A percentile compares a stretch with the other conserved stretches of the same genome.
Conservation (phyloP, 2,113 vertebrate genomes). For the Solea senegalensis region DNA sequence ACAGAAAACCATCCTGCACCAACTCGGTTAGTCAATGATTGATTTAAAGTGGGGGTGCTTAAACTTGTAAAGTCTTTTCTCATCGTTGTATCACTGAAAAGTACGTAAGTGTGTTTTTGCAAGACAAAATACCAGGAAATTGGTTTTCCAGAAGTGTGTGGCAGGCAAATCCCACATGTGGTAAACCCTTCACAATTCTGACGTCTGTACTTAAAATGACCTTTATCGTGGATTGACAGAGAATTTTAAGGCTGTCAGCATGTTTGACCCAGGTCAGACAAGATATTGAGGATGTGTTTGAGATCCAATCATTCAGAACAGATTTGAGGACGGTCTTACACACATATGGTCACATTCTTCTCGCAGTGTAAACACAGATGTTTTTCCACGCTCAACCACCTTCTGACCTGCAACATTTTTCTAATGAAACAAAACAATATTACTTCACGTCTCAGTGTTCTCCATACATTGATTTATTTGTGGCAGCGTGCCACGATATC, state of each 20-base stretch:
- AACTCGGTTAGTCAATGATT: too few species aligned
- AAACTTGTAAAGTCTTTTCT: background rate
- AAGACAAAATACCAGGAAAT: background rate
- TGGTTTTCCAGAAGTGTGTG: background rate
- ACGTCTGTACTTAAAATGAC: background rate
- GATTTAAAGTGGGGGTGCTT: too few species aligned
- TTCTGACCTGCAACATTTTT: background rate
- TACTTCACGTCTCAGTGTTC: background rate
- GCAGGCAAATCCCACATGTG: background rate
- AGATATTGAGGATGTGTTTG: background rate
- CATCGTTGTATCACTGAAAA: background rate
- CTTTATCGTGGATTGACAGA: background rate
- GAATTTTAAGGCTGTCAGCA: background rate
- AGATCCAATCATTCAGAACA: background rate
- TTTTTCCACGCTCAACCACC: background rate
- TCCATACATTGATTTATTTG: background rate
- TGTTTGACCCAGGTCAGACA: slow-evolving; percentile 5
- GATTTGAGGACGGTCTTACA: slow-evolving; percentile 1
- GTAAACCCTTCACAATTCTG: background rate
- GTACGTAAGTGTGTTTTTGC: too few species aligned
- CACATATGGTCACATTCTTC: background rate
- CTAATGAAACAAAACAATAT: background rate
- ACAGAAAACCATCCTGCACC: too few species aligned
- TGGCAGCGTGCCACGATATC: background rate
- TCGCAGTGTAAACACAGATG: too few species aligned